Evolutionary conservation across 1,140 invertebrate species (phyloP), one percentile per base, ranked within the genome.

Genomic region (Saccostrea glomerata): DNA sequence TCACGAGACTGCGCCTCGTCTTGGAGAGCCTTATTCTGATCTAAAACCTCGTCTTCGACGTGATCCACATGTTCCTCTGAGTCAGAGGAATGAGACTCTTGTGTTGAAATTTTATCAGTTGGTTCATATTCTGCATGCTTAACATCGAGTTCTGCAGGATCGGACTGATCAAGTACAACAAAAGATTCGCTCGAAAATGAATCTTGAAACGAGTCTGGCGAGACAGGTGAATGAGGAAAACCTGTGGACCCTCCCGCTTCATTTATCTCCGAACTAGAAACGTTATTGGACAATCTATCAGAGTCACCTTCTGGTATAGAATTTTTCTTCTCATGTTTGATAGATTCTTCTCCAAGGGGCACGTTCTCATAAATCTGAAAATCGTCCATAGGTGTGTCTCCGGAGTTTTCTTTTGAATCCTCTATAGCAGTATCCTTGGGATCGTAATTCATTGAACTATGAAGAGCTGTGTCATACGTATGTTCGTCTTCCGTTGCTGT

Each of bases 401-500:
- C 47, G 47, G 47, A 47, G 6, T 7, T 9, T 47, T 47, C 47
- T 0, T 47, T 47, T 47, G 23, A 66, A 7, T 66, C 20, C 5
- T 66, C 17, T 23, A n/a, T 23, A 66, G 70, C 15, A 15, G 15
- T 25, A 6, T 25, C 23, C 11, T 30, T 25, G 25, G 25, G 4
- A 4, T 11, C 25, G 13, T 25, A 77, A 2, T 77, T 30, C 30
- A 9, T 3, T 30, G 25, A 77, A 15, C 25, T 77, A 15, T 36
- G 25, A 40, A 36, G 25, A 0, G 70, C 30, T 36, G 25, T 77
- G 11, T 77, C 70, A 25, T 77, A 77, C 3, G 15, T 3, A 12
- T 77, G 70, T 30, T 77, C 70, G 70, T 77, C 70, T 25, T 77
- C 70, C 30, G 70, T 30, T 15, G 70, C 70, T 77, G 70, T 30